These are phyloP conservation scores for Speoplatyrhinus poulsoni DNA, from an alignment of 2,113 vertebrate genomes.

Conservation along the genomic window DNA sequence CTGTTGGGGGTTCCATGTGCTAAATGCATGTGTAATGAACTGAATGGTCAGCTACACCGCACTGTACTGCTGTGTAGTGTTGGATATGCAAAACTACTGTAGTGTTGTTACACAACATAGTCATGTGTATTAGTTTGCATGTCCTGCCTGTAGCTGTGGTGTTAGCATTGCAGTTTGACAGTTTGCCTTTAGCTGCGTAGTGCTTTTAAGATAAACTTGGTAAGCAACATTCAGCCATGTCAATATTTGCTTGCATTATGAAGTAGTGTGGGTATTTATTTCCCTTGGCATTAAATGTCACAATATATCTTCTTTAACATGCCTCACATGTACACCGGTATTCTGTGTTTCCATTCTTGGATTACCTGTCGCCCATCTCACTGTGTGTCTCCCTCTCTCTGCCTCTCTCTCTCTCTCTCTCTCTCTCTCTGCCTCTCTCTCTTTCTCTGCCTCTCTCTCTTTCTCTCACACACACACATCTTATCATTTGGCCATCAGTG, in stretches of 20 bases:
- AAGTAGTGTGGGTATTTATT: constrained; percentile 67
- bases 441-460: constrained; percentile 12
- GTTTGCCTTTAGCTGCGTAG: background rate
- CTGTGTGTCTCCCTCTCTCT: constrained; percentile 47
- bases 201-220: constrained; percentile 61
- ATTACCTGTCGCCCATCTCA: constrained; percentile 68
- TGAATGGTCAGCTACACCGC: constrained; percentile 38
- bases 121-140: constrained; percentile 46
- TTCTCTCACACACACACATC: constrained; percentile 36
- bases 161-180: constrained; percentile 50
- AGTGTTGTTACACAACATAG: constrained; percentile 1
- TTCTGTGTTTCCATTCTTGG: constrained; percentile 73
- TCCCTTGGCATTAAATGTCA: constrained; percentile 73
- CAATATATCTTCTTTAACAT: constrained; percentile 77
- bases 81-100: background rate
- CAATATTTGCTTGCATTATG: constrained; percentile 75
- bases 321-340: constrained; percentile 76
- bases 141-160: constrained; percentile 50
- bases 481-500: constrained; percentile 66
- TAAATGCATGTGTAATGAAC: constrained; percentile 46
- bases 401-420: background rate
- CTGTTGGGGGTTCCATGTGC: constrained; percentile 34
- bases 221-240: constrained; percentile 74
- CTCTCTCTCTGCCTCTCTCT: background rate
- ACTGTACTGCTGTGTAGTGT: constrained; percentile 37